A percentile compares a stretch with the other conserved stretches of the same genome.
These are phyloP conservation scores for Pinna nobilis DNA, from an alignment of 1,140 invertebrate genomes.

Conservation along the genomic window DNA sequence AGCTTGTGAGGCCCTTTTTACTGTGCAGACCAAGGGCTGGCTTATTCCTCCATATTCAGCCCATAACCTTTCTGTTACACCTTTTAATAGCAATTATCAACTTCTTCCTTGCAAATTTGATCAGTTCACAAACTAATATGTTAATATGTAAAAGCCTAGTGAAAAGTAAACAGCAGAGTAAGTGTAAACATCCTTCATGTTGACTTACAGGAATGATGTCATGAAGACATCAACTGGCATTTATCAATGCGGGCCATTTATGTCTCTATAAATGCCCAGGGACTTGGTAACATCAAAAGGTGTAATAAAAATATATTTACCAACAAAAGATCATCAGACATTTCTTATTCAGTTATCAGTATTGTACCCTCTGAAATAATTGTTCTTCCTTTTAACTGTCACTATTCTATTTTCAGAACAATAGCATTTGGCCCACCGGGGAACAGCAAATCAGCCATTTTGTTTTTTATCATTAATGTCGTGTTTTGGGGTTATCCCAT, in stretches of 20 bases:
- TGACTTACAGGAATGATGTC: not conserved
- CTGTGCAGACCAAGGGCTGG: too few species aligned
- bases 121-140: too few species aligned
- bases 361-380: not conserved
- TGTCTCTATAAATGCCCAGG: too few species aligned
- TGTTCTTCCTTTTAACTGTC: not conserved
- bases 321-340: not conserved
- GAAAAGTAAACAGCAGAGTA: too few species aligned
- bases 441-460: constrained; percentile 89
- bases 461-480: constrained; percentile 90
- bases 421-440: constrained; percentile 91
- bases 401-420: constrained; percentile 77
- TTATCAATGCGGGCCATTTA: too few species aligned
- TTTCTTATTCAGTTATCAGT: not conserved
- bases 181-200: too few species aligned
- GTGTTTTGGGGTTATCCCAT: constrained; percentile 94
- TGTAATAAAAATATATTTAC: not conserved
- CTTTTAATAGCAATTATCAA: too few species aligned
- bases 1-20: too few species aligned
- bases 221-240: not conserved
- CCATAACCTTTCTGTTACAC: too few species aligned
- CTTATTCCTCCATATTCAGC: too few species aligned
- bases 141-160: too few species aligned
- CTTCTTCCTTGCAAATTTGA: too few species aligned
- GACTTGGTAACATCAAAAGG: not conserved